A percentile compares a stretch with the other conserved stretches of the same genome.
These are phyloP conservation scores for Notothenia coriiceps DNA, from an alignment of 2,113 vertebrate genomes.

Conservation along the genomic window DNA sequence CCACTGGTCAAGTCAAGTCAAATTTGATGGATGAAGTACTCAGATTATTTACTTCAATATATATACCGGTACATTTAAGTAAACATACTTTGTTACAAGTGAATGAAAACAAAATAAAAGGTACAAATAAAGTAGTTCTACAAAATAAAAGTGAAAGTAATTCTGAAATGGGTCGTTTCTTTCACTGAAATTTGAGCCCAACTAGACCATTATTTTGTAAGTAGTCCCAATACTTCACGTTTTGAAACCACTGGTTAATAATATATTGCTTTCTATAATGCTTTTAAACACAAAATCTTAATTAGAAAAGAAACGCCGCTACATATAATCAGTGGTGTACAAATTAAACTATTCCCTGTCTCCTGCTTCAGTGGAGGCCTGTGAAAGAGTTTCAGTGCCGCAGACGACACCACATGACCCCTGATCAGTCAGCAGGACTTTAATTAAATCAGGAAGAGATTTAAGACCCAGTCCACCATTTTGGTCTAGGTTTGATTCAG, in stretches of 20 bases:
- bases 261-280: neutral
- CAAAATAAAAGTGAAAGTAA: neutral
- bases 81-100: neutral
- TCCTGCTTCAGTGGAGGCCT: slow-evolving; percentile 6
- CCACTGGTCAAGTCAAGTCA: neutral
- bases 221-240: neutral
- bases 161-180: neutral
- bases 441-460: slow-evolving; percentile 56
- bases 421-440: slow-evolving; percentile 18
- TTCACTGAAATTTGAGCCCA: neutral
- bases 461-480: neutral
- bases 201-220: too few species aligned
- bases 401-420: slow-evolving; percentile 62
- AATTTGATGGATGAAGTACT: neutral
- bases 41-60: neutral
- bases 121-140: neutral
- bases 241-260: neutral
- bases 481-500: neutral
- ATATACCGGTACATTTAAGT: neutral
- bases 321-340: neutral
- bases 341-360: neutral
- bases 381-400: slow-evolving; percentile 48
- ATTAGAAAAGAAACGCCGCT: neutral
- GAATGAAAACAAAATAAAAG: neutral
- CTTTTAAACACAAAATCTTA: neutral